phyloP scores from a whole-genome alignment of 2,888 invertebrate genomes.

The Chalcis sispes region DNA sequence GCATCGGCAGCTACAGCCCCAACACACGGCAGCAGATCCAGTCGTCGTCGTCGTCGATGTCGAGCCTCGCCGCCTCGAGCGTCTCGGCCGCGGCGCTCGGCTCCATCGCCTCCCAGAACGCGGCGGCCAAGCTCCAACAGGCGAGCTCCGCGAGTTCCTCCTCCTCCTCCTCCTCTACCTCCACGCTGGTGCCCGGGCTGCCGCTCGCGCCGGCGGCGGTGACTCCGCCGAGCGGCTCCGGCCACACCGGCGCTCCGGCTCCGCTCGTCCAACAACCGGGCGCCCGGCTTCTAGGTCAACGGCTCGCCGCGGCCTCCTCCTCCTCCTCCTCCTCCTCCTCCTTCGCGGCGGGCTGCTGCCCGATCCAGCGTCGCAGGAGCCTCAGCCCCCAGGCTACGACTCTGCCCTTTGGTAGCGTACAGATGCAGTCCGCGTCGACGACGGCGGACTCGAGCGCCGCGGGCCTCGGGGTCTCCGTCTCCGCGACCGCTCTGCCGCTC shows the following conservation, averaged over 20 bases:
- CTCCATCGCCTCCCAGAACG: slow-evolving; percentile 33
- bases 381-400: slow-evolving; percentile 68
- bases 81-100: slow-evolving; percentile 21
- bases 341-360: slow-evolving; percentile 37
- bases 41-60: slow-evolving; percentile 19
- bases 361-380: slow-evolving; percentile 60
- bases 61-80: neutral
- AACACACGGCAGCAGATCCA: slow-evolving; percentile 40
- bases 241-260: slow-evolving; percentile 11
- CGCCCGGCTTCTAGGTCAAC: neutral
- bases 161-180: neutral
- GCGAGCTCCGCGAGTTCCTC: slow-evolving; percentile 1
- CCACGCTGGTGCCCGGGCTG: neutral
- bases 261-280: slow-evolving; percentile 47
- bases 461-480: neutral
- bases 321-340: neutral
- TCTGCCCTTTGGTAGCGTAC: neutral
- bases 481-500: slow-evolving; percentile 55
- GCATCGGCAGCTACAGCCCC: slow-evolving; percentile 52
- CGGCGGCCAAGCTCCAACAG: slow-evolving; percentile 2
- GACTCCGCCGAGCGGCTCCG: slow-evolving; percentile 11
- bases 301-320: neutral
- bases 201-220: neutral
- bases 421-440: slow-evolving; percentile 14
- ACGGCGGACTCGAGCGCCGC: neutral